These are phyloP conservation scores for Enteromius unitaeniatus DNA, from an alignment of 2,797 vertebrate species.

Conservation along the genomic window DNA sequence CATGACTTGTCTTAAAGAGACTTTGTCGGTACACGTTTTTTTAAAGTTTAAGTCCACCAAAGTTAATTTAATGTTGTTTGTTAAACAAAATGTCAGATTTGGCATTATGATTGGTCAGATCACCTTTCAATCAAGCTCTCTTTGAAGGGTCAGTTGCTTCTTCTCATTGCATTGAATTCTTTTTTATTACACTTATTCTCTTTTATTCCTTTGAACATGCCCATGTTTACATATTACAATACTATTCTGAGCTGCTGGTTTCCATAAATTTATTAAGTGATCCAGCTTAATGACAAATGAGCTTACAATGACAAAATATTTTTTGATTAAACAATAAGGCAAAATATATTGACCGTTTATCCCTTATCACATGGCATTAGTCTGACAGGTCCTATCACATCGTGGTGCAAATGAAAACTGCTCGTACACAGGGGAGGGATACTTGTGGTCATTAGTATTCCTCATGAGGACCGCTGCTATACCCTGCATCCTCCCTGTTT, in stretches of 20 bases:
- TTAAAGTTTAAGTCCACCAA: background rate
- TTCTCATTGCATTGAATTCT: background rate
- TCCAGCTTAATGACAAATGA: background rate
- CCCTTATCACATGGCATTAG: background rate
- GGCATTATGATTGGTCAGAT: background rate
- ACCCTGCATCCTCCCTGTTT: constrained; percentile 73
- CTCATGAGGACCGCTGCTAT: constrained; percentile 63
- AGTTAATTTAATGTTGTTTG: background rate
- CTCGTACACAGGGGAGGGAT: constrained; percentile 58
- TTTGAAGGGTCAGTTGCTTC: background rate
- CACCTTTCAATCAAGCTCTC: background rate
- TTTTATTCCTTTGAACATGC: background rate
- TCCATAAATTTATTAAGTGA: background rate
- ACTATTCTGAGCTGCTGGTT: background rate
- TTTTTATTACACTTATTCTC: background rate
- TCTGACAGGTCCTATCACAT: background rate
- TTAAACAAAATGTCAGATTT: background rate
- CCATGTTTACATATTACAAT: background rate
- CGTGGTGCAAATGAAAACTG: constrained; percentile 4
- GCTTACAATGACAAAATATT: background rate
- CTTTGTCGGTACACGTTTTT: background rate
- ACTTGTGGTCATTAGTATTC: constrained; percentile 76
- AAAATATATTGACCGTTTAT: background rate
- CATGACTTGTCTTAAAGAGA: too few species aligned
- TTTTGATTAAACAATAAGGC: background rate